phyloP scores from a whole-genome alignment of 1,140 invertebrate species.

The Cotesia glomerata region DNA sequence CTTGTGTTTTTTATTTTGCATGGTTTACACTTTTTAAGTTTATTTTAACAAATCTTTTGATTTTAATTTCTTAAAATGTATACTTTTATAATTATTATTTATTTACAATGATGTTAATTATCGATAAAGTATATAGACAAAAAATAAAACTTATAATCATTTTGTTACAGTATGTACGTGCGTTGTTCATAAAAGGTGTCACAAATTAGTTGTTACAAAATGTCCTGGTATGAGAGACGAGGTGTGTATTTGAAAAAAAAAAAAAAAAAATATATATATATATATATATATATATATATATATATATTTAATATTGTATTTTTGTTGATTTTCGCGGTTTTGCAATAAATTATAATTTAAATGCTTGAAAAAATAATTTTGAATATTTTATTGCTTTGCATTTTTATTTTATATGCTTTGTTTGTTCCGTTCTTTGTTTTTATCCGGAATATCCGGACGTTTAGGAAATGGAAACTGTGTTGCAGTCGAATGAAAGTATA shows the following conservation, averaged over 20 bases:
- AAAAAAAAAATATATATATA: constrained; percentile 13
- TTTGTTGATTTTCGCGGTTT: not conserved
- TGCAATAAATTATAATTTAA: not conserved
- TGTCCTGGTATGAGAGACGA: constrained; percentile 95
- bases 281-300: constrained; percentile 14
- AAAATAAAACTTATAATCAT: constrained; percentile 29
- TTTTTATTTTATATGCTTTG: constrained; percentile 31
- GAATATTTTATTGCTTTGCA: constrained; percentile 20
- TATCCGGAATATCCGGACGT: constrained; percentile 28
- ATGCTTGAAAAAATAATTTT: not conserved
- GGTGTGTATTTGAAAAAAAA: constrained; percentile 59
- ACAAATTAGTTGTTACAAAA: constrained; percentile 91
- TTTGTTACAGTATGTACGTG: constrained; percentile 90
- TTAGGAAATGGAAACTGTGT: constrained; percentile 43
- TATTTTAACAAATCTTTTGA: not conserved
- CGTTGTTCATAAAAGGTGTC: constrained; percentile 97
- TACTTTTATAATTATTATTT: constrained; percentile 12
- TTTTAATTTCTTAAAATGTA: not conserved
- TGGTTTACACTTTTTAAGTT: not conserved
- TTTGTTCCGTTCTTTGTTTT: constrained; percentile 33
- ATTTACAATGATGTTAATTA: not conserved
- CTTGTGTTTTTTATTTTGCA: constrained; percentile 22
- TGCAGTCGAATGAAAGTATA: constrained; percentile 61
- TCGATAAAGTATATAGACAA: constrained; percentile 10
- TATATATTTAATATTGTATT: constrained; percentile 14